Percentiles rank a stretch among this genome's conserved stretches.
These are phyloP conservation scores for Dicentrarchus labrax DNA, from an alignment of 2,113 vertebrate species.

Conservation along the genomic window DNA sequence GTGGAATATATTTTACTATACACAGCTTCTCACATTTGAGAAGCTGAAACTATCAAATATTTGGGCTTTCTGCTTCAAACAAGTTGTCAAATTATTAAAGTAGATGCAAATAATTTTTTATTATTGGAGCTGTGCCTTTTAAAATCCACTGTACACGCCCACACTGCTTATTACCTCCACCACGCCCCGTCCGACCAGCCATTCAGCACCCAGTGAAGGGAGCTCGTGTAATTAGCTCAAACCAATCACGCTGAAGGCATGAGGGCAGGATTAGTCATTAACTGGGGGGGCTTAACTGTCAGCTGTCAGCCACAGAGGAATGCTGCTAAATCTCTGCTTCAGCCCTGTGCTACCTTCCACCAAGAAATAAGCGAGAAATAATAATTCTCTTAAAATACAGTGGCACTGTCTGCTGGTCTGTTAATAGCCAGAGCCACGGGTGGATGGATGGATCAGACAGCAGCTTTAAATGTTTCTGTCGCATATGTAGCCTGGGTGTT, in stretches of 20 bases:
- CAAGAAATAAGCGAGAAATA: constrained; percentile 8
- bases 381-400: constrained; percentile 36
- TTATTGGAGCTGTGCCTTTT: background rate
- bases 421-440: constrained; percentile 28
- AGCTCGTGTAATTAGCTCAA: constrained; percentile 65
- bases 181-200: constrained; percentile 23
- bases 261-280: constrained; percentile 76
- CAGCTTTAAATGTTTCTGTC: constrained; percentile 38
- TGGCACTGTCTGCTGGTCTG: constrained; percentile 7
- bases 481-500: constrained; percentile 4
- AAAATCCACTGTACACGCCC: background rate
- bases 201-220: constrained; percentile 32
- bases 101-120: background rate
- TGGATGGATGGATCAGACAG: constrained; percentile 11
- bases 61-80: background rate
- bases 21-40: background rate
- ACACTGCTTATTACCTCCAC: background rate
- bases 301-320: constrained; percentile 67
- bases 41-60: background rate
- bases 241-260: constrained; percentile 71
- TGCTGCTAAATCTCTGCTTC: constrained; percentile 55
- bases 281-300: constrained; percentile 67
- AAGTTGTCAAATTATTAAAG: background rate
- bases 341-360: constrained; percentile 8
- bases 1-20: no score